Base-by-base conservation (phyloP, 2,888 invertebrate genomes). In the Melanotus villosus region DNA sequence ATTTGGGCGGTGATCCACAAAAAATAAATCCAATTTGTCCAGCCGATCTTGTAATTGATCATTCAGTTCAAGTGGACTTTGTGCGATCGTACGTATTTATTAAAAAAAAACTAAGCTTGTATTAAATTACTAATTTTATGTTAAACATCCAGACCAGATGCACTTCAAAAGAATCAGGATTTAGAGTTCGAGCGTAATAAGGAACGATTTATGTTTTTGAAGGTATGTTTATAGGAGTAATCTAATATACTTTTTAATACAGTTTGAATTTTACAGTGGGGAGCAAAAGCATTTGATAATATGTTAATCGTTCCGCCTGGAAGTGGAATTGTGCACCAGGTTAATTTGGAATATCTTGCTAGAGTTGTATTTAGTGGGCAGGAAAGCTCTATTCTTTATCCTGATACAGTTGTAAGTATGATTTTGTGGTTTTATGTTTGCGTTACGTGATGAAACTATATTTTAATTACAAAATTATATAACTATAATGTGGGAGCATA, bases 271-370 rank as follows among this genome's bases (percentile, higher is more conserved):
- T 86, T 9, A n/a, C 85, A 96, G 94, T 99, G 99, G 99, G 99
- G 98, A 19, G 97, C 98, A 0, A 93, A 93, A 79, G 95, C 98
- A 0, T 95, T 99, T 77, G 88, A 94, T 82, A 99, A 99, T 81
- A 97, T 99, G 95, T 84, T 97, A 76, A 98, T 99, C 60, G 97
- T 99, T 0, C 99, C 99, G 0, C 99, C 99, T 0, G 99, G 99
- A 0, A 97, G 97, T 54, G 99, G 99, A 3, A 99, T 99, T 71
- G 97, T 98, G 0, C 99, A 99, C 85, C 99, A 99, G 88, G 98
- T 99, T 0, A 99, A 99, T 85, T 87, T 99, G 81, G 98, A 98
- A 83, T 98, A 97, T 82, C 84, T 99, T 54, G 95, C 95, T 0
- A 87, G 95, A 65, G 97, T 98, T 10, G 97, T 98, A 32, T 98